Base-by-base conservation (phyloP, 2,113 vertebrate genomes). In the Callopanchax toddi region DNA sequence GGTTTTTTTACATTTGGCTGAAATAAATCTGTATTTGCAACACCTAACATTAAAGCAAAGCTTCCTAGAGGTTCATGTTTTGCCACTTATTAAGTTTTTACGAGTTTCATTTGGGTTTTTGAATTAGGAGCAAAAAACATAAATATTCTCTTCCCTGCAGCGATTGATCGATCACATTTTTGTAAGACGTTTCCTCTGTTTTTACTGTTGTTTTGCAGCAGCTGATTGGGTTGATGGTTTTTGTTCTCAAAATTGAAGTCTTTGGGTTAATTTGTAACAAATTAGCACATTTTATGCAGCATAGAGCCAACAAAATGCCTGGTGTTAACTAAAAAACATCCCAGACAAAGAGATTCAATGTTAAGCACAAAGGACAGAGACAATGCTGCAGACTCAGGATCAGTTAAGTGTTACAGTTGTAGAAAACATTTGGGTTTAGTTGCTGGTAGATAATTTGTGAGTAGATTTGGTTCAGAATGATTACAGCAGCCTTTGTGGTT, bases 211-310 rank as follows among this genome's bases (percentile, higher is more conserved):
- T 54, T 46, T 37, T 61, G 65, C 55, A 45, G 45, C 53, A 68
- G 71, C 36, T 68, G 69, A 67, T 71, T 76, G 71, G 34, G 29
- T 76, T 64, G 53, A 55, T 54, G 66, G 77, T 71, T 53, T 64
- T 46, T 67, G 39, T 13, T 40, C 60, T 10, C 40, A 26, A 67
- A 50, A 55, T 63, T 64, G 60, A 42, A 51, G 56, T 9, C 62
- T 52, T 45, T 10, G 43, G 80, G 82, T 82, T 89, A 89, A 89
- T 84, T 85, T 67, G 78, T 76, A 67, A 84, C 80, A 87, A 83
- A 89, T 82, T 68, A 78, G 71, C 34, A 66, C n/a, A 25, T 52
- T 63, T 60, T 75, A 62, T 58, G 62, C 68, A 63, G 64, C 57
- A 53, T 2, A 17, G 58, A 54, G 32, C 66, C 61, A 63, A 77